phyloP scores from a whole-genome alignment of 2,797 vertebrate species.

The Eutrigla gurnardus region DNA sequence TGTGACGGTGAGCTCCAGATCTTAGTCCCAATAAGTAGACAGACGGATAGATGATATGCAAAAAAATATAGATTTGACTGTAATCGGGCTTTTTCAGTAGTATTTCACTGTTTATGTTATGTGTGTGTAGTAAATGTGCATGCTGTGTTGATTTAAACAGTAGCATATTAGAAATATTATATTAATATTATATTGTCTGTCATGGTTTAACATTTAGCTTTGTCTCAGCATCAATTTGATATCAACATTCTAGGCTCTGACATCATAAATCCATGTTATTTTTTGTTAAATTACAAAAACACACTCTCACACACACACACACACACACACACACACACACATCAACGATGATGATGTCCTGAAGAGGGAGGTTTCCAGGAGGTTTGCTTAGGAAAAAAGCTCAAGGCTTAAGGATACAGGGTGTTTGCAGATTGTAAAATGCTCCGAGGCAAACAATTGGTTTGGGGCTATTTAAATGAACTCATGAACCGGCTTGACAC shows the following conservation, averaged over 20 bases:
- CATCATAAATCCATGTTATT: not conserved
- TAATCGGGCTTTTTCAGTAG: not conserved
- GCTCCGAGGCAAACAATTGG: constrained; percentile 21
- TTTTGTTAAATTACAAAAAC: too few species aligned
- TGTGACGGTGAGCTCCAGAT: constrained; percentile 46
- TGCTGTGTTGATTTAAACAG: not conserved
- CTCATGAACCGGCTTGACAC: not conserved
- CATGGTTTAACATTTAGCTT: not conserved
- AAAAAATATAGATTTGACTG: not conserved
- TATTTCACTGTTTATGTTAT: constrained; percentile 2
- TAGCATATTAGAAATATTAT: not conserved
- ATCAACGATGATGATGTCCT: not conserved
- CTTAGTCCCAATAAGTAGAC: constrained; percentile 35
- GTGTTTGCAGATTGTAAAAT: not conserved
- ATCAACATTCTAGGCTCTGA: not conserved
- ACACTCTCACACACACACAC: too few species aligned
- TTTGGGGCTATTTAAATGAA: constrained; percentile 17
- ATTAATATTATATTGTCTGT: too few species aligned
- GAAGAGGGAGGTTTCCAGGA: not conserved
- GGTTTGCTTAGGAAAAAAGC: not conserved
- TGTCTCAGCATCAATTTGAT: not conserved
- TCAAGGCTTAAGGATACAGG: not conserved
- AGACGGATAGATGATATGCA: constrained; percentile 18
- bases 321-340: too few species aligned
- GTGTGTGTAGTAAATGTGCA: not conserved